Base-by-base conservation (phyloP, 30 jellyfish, hydroid and myxozoan species). In the Hydra vulgaris region DNA sequence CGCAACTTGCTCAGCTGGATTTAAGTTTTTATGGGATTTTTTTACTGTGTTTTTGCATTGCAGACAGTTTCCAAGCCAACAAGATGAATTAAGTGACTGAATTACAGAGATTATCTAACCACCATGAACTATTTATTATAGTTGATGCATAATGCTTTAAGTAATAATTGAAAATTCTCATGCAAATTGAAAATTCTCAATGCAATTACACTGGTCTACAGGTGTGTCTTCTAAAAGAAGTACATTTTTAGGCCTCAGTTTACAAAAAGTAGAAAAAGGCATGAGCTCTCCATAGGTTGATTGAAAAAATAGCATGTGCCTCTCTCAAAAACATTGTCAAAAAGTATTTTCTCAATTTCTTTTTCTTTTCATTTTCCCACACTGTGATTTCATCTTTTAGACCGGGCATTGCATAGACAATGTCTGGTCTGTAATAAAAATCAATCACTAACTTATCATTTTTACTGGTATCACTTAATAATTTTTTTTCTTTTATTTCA, bases 351-450 rank as follows among this genome's bases (percentile, higher is more conserved):
- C 78, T 71, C 61, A 82, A 88, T 71, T 27, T 82, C 87, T 67
- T 53, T 71, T 73, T 82, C 74, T 86, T 74, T 17, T 79, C 27
- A 24, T 82, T 74, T 23, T 70, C n/a, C 76, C 89, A 81, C 23
- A 72, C 70, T 24, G 89, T 73, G 61, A 82, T 73, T 20, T 23
- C 70, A 71, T 82, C 89, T 73, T 73, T 54, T 19, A 71, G 73
- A 74, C 87, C 78, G 55, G 89, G 89, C 88, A 82, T 71, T 73
- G 89, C 74, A 27, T 82, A 82, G 23, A 82, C 76, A 21, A 72
- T 82, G 66, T 73, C 89, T 71, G 89, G 77, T 26, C 87, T 82
- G 89, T 24, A 82, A 71, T 23, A 82, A 85, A 82, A 82, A 40
- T 40, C 61, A 40, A 40, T 40, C 12, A 40, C 61, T 40, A 40